Evolutionary conservation across 2,888 invertebrate species (phyloP), one percentile per base, ranked within the genome.

Genomic region (Platypus cylindrus): DNA sequence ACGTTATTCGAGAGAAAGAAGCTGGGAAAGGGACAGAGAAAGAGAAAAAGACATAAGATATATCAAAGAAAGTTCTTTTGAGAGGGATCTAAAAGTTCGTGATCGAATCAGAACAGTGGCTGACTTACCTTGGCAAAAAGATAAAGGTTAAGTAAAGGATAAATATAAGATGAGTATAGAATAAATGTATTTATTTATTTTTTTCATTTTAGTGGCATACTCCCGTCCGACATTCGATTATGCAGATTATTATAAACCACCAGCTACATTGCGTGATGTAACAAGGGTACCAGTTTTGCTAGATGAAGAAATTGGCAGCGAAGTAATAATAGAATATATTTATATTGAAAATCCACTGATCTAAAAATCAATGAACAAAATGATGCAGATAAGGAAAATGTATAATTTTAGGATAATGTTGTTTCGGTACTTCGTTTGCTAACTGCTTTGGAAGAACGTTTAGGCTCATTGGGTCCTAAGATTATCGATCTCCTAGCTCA

Each of bases 381-480:
- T n/a, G 13, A 26, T 12, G 5, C 11, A 22, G 8, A 22, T 8
- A 22, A 7, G 9, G 22, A 22, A 22, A 22, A 22, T 22, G 22
- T 8, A 22, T 17, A 28, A 17, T 34, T 37, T 15, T 17, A 41
- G 41, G 42, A 40, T 18, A 70, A 70, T 14, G 67, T 78, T 5
- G 75, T 81, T 2, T 71, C 70, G 15, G 78, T 83, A 30, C 59
- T 87, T 37, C 67, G 86, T 22, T 64, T 82, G 43, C 65, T 89
- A 0, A 82, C 84, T 1, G 86, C 86, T 1, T 62, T 89, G 3
- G 87, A 89, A 56, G 79, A 78, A 46, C 79, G 82, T 51, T 62
- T 89, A 30, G 87, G 87, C n/a, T 83, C 84, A 22, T 63, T 87
- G 4, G 86, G 85, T 0, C 85, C 85, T 0, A 81, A 78, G 59